phyloP scores from a whole-genome alignment of 2,797 vertebrate genomes.

The Psittacula derbiana region DNA sequence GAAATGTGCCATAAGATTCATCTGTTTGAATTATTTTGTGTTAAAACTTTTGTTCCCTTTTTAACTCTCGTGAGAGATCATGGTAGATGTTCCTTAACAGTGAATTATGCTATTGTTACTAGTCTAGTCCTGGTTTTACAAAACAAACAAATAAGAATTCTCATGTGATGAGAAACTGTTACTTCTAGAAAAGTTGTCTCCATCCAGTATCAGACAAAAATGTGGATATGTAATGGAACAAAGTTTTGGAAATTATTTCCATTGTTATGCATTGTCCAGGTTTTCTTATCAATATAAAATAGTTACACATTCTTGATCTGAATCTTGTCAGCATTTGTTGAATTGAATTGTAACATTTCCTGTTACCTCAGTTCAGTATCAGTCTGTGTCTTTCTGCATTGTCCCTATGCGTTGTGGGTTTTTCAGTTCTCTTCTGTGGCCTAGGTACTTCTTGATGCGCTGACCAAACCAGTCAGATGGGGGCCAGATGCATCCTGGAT shows the following conservation, averaged over 20 bases:
- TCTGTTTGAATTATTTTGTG: slow-evolving; percentile 12
- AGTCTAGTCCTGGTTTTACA: not conserved
- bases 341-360: not conserved
- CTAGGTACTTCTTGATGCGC: not conserved
- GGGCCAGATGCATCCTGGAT: not conserved
- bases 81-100: not conserved
- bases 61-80: not conserved
- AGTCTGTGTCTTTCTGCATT: not conserved
- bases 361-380: not conserved
- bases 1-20: not conserved
- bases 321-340: not conserved
- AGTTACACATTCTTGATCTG: not conserved
- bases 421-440: not conserved
- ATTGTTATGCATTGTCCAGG: not conserved
- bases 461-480: not conserved
- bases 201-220: not conserved
- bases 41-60: not conserved
- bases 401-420: not conserved
- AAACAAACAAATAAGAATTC: not conserved
- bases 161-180: not conserved
- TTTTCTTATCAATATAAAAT: not conserved
- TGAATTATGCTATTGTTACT: not conserved
- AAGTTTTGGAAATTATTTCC: not conserved
- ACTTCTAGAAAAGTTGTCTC: not conserved
- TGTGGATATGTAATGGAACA: not conserved